Conservation (phyloP, 2,113 vertebrate genomes). For the Aspiorhynchus laticeps region DNA sequence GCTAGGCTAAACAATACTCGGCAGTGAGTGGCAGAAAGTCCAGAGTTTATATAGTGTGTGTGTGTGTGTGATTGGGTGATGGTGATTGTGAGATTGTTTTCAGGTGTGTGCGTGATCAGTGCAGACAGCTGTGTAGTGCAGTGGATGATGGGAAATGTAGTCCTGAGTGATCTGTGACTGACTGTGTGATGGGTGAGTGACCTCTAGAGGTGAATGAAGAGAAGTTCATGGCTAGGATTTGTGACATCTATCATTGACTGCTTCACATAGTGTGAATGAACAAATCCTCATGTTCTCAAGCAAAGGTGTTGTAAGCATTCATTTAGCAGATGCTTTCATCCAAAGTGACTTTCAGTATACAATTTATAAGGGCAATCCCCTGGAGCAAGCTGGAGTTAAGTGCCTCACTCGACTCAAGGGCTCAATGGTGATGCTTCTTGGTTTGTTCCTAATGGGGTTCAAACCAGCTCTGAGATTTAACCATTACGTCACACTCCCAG, state of each 20-base stretch:
- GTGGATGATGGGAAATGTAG: too few species aligned
- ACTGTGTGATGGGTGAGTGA: too few species aligned
- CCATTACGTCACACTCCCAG: neutral
- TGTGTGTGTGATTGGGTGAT: too few species aligned
- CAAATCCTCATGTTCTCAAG: neutral
- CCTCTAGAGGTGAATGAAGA: too few species aligned
- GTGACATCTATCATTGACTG: neutral
- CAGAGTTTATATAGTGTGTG: too few species aligned
- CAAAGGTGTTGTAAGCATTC: neutral
- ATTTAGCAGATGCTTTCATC: neutral
- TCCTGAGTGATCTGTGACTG: too few species aligned
- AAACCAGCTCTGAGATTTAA: neutral
- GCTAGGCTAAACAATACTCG: too few species aligned
- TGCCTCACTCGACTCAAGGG: neutral
- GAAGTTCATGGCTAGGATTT: too few species aligned
- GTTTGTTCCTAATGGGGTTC: neutral
- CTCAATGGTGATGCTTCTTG: neutral
- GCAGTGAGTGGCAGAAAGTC: too few species aligned
- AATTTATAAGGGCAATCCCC: neutral
- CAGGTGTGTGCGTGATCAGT: too few species aligned
- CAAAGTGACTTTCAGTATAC: conserved; percentile 6
- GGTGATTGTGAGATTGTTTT: too few species aligned
- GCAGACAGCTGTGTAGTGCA: too few species aligned
- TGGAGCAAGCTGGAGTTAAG: neutral
- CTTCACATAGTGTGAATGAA: neutral